phyloP scores from a whole-genome alignment of 37 sponge, comb jelly and placozoan genomes.

The Cliona cf. orientalis region DNA sequence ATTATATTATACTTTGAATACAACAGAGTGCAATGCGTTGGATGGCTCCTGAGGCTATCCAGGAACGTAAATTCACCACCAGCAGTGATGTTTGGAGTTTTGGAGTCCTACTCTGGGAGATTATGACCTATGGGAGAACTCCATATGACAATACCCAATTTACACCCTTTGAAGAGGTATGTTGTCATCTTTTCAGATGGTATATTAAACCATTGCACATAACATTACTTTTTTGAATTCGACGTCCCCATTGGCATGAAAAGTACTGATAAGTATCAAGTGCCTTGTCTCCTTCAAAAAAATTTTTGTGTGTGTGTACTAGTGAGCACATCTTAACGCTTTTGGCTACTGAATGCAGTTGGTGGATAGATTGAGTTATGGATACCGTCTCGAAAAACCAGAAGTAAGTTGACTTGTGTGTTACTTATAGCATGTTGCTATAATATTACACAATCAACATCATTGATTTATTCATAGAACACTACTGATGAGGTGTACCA shows the following conservation, averaged over 20 bases:
- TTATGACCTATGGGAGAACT: constrained; percentile 73
- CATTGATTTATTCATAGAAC: no score
- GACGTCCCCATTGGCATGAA: no score
- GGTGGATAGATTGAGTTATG: constrained; percentile 48
- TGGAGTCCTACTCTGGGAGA: constrained; percentile 95
- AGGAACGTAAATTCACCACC: constrained; percentile 68
- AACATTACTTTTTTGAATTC: no score
- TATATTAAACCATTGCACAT: no score
- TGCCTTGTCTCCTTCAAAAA: no score
- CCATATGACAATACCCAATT: constrained; percentile 81
- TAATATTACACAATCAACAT: no score
- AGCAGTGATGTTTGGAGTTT: constrained; percentile 93
- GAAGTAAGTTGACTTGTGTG: constrained; percentile 39
- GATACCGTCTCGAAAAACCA: constrained; percentile 62
- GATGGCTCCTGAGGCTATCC: constrained; percentile 89
- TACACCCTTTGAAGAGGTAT: constrained; percentile 68
- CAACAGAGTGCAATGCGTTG: constrained; percentile 85
- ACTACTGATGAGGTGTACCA: constrained; percentile 68
- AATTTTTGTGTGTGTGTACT: no score
- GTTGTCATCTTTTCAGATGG: no score
- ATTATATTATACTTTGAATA: no score
- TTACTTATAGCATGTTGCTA: no score
- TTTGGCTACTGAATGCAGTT: constrained; percentile 35
- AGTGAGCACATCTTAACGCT: no score
- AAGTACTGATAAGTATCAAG: no score